Evolutionary conservation across 2,888 invertebrate genomes (phyloP), one percentile per base, ranked within the genome.

Genomic region (Furcula furcula): DNA sequence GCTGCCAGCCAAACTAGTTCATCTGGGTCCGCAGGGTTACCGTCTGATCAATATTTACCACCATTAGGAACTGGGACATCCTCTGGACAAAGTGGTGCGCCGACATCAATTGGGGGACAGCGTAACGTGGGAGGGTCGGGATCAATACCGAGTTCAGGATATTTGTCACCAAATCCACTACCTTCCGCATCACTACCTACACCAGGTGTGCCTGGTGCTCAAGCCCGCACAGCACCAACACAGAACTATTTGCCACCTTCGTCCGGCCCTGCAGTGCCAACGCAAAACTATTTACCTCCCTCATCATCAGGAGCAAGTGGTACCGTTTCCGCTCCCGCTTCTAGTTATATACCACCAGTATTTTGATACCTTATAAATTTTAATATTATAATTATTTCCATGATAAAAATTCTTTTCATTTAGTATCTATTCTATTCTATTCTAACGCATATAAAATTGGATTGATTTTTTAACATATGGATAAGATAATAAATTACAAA

Each of bases 271-370:
- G n/a, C n/a, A n/a, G n/a, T n/a, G n/a, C n/a, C n/a, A n/a, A n/a
- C n/a, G n/a, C 9, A 32, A 29, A 52, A 40, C n/a, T 76, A 78
- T 40, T 50, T 77, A 40, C 76, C 78, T n/a, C 74, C 76, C 7
- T 25, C 29, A 6, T 29, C 33, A 13, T 22, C 43, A 13, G 40
- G 28, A 45, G 20, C 46, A 44, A 32, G 49, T 36, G 55, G 55
- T 22, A 29, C 59, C 6, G 44, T 71, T 6, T 64, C 71, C 19
- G 68, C 69, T 13, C 82, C 83, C 23, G 75, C 80, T 19, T 55
- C 75, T 5, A 68, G 72, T 9, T 85, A 86, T 56, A 65, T 86
- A 40, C 85, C 85, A 19, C 85, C 84, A 12, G 55, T 75, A 28
- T 67, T 78, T 38, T 78, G 22, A 46, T 26, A 4, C n/a, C 7